Evolutionary conservation across 2,797 vertebrate species (phyloP).

Genomic region (Gymnoscopelus microlampas): DNA sequence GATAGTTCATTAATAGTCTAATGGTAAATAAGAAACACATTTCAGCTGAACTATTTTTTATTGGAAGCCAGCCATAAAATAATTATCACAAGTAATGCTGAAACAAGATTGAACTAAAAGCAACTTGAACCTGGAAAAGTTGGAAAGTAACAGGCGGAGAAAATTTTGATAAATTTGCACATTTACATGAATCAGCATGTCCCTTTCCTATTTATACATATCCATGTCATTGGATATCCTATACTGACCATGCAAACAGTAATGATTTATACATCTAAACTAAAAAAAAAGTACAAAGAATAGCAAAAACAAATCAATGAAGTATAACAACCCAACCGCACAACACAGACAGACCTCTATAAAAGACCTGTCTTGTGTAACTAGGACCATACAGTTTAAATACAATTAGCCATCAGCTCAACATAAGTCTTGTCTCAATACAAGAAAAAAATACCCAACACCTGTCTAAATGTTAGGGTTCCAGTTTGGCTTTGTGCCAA

Average conservation of each 20-base stretch:
- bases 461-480: constrained; percentile 10
- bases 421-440: constrained; percentile 34
- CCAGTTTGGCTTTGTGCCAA: constrained; percentile 25
- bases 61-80: constrained; percentile 12
- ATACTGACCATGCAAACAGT: constrained; percentile 5
- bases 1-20: not conserved
- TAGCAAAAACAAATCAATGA: not conserved
- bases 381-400: too few relatives aligned
- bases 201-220: not conserved
- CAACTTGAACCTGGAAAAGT: constrained; percentile 16
- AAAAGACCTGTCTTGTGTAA: constrained; percentile 2
- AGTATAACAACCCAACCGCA: not conserved
- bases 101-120: constrained; percentile 7
- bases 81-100: not conserved
- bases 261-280: not conserved
- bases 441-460: constrained; percentile 31
- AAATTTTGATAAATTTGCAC: not conserved
- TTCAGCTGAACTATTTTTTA: not conserved
- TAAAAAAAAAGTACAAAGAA: not conserved
- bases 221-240: not conserved
- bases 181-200: not conserved
- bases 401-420: not conserved
- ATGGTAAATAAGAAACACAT: not conserved
- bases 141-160: not conserved
- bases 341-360: constrained; percentile 11